These are phyloP conservation scores for Drosophila falleni DNA, from an alignment of 2,888 invertebrate species.

Conservation along the genomic window DNA sequence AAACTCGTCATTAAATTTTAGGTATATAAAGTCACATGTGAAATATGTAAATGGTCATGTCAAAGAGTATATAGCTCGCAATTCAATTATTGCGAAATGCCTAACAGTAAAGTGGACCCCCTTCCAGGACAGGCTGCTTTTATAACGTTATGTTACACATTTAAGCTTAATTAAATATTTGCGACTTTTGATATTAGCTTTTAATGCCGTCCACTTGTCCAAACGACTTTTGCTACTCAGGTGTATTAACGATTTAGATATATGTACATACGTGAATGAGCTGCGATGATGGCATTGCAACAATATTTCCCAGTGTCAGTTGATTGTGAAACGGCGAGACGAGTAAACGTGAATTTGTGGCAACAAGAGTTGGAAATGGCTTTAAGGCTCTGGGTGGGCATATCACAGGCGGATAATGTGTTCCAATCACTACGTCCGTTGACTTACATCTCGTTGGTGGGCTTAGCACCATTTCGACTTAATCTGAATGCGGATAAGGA, in stretches of 20 bases:
- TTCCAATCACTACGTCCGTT: conserved; percentile 83
- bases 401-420: conserved; percentile 83
- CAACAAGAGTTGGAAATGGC: conserved; percentile 58
- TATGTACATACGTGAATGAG: conserved; percentile 38
- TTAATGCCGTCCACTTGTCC: conserved; percentile 51
- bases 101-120: background rate
- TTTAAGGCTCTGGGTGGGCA: conserved; percentile 75
- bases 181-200: conserved; percentile 67
- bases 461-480: conserved; percentile 82
- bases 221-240: conserved; percentile 50
- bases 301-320: conserved; percentile 53
- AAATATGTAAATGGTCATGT: background rate
- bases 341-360: conserved; percentile 45
- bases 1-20: background rate
- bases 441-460: conserved; percentile 81
- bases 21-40: background rate
- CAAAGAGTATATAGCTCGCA: background rate
- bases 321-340: conserved; percentile 45
- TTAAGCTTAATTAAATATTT: conserved; percentile 78
- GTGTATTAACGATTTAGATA: conserved; percentile 59
- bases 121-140: background rate
- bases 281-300: conserved; percentile 20
- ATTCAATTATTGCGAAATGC: conserved; percentile 35
- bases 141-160: conserved; percentile 32
- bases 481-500: conserved; percentile 78